Conservation (phyloP, 2,888 invertebrate species). For the Leptinotarsa juncta region DNA sequence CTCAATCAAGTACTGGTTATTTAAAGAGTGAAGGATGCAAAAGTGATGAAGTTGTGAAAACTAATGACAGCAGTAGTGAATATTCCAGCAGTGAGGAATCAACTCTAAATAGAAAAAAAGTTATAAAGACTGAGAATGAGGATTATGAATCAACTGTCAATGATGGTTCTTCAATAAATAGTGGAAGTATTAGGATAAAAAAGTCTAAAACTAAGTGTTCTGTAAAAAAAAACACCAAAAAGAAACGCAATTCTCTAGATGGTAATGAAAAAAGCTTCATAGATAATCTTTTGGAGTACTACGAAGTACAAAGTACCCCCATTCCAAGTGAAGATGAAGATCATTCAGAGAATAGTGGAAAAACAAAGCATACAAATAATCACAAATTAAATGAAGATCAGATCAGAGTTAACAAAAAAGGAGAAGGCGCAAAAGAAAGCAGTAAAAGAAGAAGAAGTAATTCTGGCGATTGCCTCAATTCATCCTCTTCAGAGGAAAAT, state of each 20-base stretch:
- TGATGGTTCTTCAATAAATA: too few relatives aligned
- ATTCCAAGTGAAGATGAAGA: background rate
- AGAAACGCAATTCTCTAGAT: background rate
- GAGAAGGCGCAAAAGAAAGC: background rate
- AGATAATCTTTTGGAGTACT: background rate
- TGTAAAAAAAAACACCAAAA: background rate
- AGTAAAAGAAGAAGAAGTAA: constrained; percentile 13
- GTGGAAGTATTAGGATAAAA: background rate
- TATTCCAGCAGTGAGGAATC: too few relatives aligned
- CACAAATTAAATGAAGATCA: background rate
- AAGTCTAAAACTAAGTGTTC: background rate
- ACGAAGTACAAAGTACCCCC: background rate
- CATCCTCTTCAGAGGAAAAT: constrained; percentile 5
- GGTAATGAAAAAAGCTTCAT: background rate
- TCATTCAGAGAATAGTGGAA: background rate
- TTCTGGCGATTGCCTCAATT: background rate
- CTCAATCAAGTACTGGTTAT: too few relatives aligned
- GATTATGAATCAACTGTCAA: too few relatives aligned
- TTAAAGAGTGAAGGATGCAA: too few relatives aligned
- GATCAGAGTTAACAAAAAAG: background rate
- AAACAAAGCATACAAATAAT: background rate
- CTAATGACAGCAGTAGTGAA: too few relatives aligned
- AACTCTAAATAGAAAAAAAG: too few relatives aligned
- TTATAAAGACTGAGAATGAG: too few relatives aligned
- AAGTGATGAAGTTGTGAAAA: too few relatives aligned